Evolutionary conservation across 2,797 vertebrate species (phyloP).

Genomic region (Catharus ustulatus): DNA sequence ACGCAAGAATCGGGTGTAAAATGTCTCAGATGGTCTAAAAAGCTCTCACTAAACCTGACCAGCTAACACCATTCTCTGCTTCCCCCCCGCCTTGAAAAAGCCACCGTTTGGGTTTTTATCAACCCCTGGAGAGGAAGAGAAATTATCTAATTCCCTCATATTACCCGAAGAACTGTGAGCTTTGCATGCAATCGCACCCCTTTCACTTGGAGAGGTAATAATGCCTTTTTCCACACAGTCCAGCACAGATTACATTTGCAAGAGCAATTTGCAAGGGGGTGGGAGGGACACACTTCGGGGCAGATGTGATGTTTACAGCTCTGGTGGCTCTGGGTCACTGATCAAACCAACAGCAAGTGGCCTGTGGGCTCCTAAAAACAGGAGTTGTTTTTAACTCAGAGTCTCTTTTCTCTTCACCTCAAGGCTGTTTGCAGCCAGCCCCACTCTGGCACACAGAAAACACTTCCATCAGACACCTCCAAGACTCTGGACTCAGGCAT

Average conservation of each 20-base stretch:
- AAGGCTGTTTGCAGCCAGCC: not conserved
- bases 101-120: not conserved
- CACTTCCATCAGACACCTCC: not conserved
- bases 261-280: slow-evolving; percentile 31
- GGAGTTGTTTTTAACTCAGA: not conserved
- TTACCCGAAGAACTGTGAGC: not conserved
- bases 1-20: not conserved
- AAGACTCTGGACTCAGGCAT: rapidly evolving
- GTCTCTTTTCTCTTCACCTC: not conserved
- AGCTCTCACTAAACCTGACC: not conserved
- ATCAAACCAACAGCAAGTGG: slow-evolving; percentile 50
- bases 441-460: not conserved
- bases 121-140: not conserved
- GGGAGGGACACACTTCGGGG: not conserved
- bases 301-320: slow-evolving; percentile 58
- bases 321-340: slow-evolving; percentile 49
- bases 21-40: not conserved
- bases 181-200: not conserved
- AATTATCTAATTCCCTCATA: not conserved
- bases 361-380: not conserved
- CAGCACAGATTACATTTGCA: slow-evolving; percentile 2
- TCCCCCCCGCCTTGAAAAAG: not conserved
- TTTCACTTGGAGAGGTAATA: not conserved
- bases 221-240: not conserved
- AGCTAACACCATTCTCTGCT: not conserved